Evolutionary conservation across 2,888 invertebrate species (phyloP).

Genomic region (Hydrotaea cyrtoneurina): DNA sequence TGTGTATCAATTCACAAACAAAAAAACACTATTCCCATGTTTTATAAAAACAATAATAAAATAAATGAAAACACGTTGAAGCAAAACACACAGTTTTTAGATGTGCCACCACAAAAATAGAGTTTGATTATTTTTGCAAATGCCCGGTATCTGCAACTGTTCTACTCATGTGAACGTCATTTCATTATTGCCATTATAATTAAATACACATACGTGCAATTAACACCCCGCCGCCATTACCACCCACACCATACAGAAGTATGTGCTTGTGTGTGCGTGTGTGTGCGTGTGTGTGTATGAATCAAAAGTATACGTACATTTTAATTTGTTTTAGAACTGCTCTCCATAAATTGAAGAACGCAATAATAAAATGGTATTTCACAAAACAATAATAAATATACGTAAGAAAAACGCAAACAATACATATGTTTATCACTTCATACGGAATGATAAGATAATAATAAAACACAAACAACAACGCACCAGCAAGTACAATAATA

Average conservation of each 20-base stretch:
- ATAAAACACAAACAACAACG: slow-evolving; percentile 19
- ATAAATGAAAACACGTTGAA: background rate
- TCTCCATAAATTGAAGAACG: slow-evolving; percentile 47
- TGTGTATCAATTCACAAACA: background rate
- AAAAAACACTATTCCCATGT: background rate
- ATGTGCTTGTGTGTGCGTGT: background rate
- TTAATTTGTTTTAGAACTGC: slow-evolving; percentile 47
- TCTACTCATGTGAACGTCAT: background rate
- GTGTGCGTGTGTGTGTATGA: background rate
- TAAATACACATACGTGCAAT: background rate
- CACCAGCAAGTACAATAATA: slow-evolving; percentile 13
- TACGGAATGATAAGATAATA: slow-evolving; percentile 53
- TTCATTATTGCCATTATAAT: slow-evolving; percentile 4
- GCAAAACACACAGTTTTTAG: background rate
- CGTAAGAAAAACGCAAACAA: slow-evolving; percentile 24
- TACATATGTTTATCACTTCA: slow-evolving; percentile 52
- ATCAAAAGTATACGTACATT: slow-evolving; percentile 28
- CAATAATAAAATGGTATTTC: slow-evolving; percentile 57
- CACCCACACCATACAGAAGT: background rate
- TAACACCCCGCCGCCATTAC: background rate
- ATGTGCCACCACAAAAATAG: background rate
- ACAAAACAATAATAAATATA: slow-evolving; percentile 30
- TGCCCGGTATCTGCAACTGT: background rate
- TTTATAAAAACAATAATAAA: background rate
- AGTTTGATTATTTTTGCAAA: slow-evolving; percentile 8